phyloP scores from a whole-genome alignment of 2,888 invertebrate species.

The Drymonia ruficornis region DNA sequence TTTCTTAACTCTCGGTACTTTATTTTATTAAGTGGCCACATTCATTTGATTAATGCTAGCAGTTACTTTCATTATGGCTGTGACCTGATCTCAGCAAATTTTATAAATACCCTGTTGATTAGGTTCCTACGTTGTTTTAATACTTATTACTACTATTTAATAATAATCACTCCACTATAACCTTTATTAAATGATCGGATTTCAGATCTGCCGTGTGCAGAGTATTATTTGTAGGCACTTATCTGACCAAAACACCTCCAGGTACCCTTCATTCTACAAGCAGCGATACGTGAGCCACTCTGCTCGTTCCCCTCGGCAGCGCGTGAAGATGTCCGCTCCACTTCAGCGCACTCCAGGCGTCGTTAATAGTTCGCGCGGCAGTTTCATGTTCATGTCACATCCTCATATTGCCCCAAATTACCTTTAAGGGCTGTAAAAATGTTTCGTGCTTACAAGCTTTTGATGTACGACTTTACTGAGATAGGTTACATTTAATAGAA shows the following conservation, averaged over 20 bases:
- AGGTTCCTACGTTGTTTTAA: too few species aligned
- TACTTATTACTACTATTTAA: too few species aligned
- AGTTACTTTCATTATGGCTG: too few species aligned
- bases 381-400: not conserved
- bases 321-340: constrained; percentile 6
- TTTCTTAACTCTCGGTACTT: too few species aligned
- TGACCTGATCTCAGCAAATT: too few species aligned
- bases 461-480: too few species aligned
- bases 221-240: not conserved
- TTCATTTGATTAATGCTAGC: not conserved
- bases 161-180: too few species aligned
- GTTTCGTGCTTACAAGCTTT: too few species aligned
- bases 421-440: not conserved
- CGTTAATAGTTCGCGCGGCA: constrained; percentile 4
- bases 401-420: not conserved
- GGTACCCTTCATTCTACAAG: not conserved
- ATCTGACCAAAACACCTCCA: not conserved
- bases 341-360: not conserved
- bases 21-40: not conserved
- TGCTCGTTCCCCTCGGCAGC: not conserved
- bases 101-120: too few species aligned
- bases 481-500: too few species aligned
- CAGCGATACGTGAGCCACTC: constrained; percentile 1
- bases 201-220: too few species aligned
- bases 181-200: too few species aligned